phyloP scores from a whole-genome alignment of 35 echinoderm and acorn worm species.

The Nesometra sesokonis region DNA sequence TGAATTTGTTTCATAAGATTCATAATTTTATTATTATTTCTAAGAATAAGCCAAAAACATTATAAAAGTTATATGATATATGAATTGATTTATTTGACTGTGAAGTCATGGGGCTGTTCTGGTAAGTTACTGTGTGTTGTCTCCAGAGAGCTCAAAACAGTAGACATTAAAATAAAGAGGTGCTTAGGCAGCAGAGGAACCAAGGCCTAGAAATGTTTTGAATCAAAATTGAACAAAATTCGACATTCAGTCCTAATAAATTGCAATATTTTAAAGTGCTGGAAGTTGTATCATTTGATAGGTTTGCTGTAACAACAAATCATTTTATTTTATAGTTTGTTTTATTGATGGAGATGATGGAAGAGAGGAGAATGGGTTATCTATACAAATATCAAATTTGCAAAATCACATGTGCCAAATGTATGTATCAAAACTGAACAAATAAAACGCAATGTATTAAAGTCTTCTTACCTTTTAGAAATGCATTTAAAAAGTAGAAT shows the following conservation, averaged over 20 bases:
- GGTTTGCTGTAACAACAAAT: not conserved
- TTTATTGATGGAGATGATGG: not conserved
- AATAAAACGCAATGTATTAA: too few relatives aligned
- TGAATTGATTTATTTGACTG: not conserved
- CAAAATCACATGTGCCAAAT: too few relatives aligned
- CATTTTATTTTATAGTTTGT: not conserved
- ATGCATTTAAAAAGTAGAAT: too few relatives aligned
- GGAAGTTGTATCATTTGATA: not conserved
- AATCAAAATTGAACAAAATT: not conserved
- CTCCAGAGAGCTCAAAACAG: not conserved
- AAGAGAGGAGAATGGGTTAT: not conserved
- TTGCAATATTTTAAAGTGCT: not conserved
- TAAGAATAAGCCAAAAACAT: too few relatives aligned
- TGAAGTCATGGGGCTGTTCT: not conserved
- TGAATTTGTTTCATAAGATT: too few relatives aligned
- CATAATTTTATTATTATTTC: too few relatives aligned
- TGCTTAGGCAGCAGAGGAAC: not conserved
- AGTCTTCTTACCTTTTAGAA: too few relatives aligned
- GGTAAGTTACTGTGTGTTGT: not conserved
- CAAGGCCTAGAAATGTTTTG: not conserved
- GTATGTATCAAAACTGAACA: too few relatives aligned
- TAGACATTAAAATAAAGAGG: not conserved
- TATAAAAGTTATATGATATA: not conserved
- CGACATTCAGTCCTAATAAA: not conserved
- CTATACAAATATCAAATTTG: not conserved